Conservation (phyloP, 1,140 invertebrate species). For the Stenopsyche tienmushanensis region DNA sequence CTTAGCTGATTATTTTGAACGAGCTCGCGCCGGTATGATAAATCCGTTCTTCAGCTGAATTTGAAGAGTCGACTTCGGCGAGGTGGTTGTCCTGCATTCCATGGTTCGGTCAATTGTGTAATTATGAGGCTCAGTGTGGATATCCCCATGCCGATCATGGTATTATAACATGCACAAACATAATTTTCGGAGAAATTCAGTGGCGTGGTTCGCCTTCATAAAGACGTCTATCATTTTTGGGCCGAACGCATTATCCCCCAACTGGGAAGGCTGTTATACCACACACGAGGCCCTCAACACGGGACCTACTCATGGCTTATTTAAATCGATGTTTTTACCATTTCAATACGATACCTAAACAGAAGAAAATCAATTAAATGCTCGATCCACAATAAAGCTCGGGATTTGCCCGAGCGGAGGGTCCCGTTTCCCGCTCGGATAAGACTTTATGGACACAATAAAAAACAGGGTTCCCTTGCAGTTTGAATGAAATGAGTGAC, state of each 20-base stretch:
- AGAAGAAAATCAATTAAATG: no score
- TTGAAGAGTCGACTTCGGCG: no score
- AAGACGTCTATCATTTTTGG: conserved; percentile 28
- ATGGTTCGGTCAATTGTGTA: conserved; percentile 17
- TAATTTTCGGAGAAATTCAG: conserved; percentile 27
- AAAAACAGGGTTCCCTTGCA: neutral
- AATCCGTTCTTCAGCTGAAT: no score
- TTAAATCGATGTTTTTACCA: no score
- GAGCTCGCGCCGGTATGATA: no score
- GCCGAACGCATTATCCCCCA: neutral
- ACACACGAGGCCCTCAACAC: neutral
- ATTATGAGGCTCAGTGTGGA: conserved; percentile 16
- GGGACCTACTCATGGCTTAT: neutral
- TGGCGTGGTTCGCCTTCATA: conserved; percentile 33
- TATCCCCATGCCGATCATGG: conserved; percentile 12
- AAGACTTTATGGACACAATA: neutral
- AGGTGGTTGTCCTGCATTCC: neutral
- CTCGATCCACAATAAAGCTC: no score
- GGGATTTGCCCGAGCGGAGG: neutral
- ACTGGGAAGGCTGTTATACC: neutral
- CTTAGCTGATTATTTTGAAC: no score
- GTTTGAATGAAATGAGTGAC: conserved; percentile 1
- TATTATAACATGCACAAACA: conserved; percentile 21
- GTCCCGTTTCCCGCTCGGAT: neutral
- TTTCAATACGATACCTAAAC: no score